A percentile compares a stretch with the other conserved stretches of the same genome.
Evolutionary conservation across 2,797 vertebrate species (phyloP).

Genomic region (Psittacula derbiana): DNA sequence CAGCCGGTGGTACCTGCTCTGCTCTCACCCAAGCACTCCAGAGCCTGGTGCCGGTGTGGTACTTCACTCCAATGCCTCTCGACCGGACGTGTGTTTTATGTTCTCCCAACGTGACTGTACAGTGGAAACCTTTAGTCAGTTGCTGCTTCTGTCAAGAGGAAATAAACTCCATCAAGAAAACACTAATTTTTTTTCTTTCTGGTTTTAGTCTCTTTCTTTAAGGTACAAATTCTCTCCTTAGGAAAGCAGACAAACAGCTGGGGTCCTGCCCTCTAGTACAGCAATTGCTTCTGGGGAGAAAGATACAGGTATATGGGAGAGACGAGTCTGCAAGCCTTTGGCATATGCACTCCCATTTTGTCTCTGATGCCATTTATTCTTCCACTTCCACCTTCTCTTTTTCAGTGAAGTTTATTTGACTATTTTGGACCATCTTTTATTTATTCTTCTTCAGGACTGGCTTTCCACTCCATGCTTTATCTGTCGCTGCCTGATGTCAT

Average conservation of each 20-base stretch:
- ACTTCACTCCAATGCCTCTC: not conserved
- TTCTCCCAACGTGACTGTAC: not conserved
- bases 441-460: not conserved
- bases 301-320: not conserved
- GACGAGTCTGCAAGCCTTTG: not conserved
- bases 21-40: not conserved
- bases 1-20: not conserved
- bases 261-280: not conserved
- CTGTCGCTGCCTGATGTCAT: not conserved
- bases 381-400: not conserved
- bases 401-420: not conserved
- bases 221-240: not conserved
- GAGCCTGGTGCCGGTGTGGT: not conserved
- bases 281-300: not conserved
- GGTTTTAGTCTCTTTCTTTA: not conserved
- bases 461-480: not conserved
- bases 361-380: not conserved
- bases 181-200: not conserved
- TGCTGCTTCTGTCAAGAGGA: not conserved
- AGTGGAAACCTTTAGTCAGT: not conserved
- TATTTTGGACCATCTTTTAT: not conserved
- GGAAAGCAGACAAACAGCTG: not conserved
- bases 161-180: not conserved
- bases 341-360: not conserved
- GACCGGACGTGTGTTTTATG: not conserved